phyloP scores from a whole-genome alignment of 2,888 invertebrate species.

The Odontocerum albicorne region DNA sequence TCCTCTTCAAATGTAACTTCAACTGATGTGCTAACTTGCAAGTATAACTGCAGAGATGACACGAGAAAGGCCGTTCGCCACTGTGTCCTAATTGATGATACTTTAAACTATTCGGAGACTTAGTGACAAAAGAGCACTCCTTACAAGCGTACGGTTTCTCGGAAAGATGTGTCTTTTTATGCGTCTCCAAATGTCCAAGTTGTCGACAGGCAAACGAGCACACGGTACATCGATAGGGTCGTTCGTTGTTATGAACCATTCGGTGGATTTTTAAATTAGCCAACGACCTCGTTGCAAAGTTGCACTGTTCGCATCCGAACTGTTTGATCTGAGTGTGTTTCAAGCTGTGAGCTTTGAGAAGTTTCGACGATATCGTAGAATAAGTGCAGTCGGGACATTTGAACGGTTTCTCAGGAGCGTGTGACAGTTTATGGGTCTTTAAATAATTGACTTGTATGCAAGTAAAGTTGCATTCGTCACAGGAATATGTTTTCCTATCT shows the following conservation, averaged over 20 bases:
- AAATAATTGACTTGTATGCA: slow-evolving; percentile 5
- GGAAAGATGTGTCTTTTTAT: slow-evolving; percentile 2
- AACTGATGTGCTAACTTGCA: slow-evolving; percentile 11
- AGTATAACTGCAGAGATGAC: slow-evolving; percentile 10
- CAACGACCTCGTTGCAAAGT: not conserved
- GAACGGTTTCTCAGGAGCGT: slow-evolving; percentile 9
- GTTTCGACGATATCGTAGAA: not conserved
- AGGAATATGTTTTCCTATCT: slow-evolving; percentile 2
- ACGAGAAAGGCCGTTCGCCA: slow-evolving; percentile 7
- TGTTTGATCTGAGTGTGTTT: slow-evolving; percentile 9
- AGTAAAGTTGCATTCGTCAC: slow-evolving; percentile 7
- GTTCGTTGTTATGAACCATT: slow-evolving; percentile 9
- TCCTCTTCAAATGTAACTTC: slow-evolving; percentile 13
- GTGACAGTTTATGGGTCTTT: slow-evolving; percentile 8
- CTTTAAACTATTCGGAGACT: slow-evolving; percentile 4
- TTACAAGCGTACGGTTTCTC: slow-evolving; percentile 5
- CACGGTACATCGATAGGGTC: slow-evolving; percentile 5
- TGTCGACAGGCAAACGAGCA: slow-evolving; percentile 10
- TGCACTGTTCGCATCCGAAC: slow-evolving; percentile 15
- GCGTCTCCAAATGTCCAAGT: slow-evolving; percentile 11
- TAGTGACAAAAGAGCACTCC: slow-evolving; percentile 4
- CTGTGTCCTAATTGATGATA: slow-evolving; percentile 6
- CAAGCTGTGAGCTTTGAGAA: slow-evolving; percentile 10
- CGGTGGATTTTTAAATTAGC: slow-evolving; percentile 10
- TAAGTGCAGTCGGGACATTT: slow-evolving; percentile 15